Evolutionary conservation across 2,113 vertebrate genomes (phyloP).

Genomic region (Furnarius figulus): DNA sequence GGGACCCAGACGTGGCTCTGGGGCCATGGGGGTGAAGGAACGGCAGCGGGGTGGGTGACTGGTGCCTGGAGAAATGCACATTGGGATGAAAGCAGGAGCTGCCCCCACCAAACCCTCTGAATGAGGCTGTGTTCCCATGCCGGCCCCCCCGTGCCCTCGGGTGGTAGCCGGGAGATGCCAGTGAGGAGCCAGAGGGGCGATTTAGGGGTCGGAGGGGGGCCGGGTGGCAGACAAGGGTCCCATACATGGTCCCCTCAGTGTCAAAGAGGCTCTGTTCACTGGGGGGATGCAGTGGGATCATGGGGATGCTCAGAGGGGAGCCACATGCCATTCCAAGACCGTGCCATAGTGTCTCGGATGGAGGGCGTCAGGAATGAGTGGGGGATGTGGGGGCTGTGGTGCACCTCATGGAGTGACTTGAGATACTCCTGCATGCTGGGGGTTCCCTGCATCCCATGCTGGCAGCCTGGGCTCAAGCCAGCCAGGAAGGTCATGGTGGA

Average conservation of each 20-base stretch:
- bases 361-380: accelerated
- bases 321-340: accelerated
- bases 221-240: background rate
- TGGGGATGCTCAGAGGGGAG: background rate
- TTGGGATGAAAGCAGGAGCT: background rate
- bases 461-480: background rate
- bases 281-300: accelerated
- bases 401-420: background rate
- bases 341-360: accelerated
- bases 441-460: background rate
- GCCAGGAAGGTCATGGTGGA: background rate
- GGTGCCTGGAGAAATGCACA: background rate
- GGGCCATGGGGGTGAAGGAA: background rate
- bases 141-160: accelerated
- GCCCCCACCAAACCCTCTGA: background rate
- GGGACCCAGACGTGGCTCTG: background rate
- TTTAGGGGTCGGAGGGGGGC: background rate
- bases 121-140: background rate
- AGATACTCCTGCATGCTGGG: accelerated
- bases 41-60: background rate
- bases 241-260: background rate
- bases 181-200: background rate
- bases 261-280: background rate
- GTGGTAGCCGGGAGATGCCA: background rate
- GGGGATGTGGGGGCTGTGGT: background rate